phyloP scores from a whole-genome alignment of 2,797 vertebrate genomes.

The Gallinago stenura region DNA sequence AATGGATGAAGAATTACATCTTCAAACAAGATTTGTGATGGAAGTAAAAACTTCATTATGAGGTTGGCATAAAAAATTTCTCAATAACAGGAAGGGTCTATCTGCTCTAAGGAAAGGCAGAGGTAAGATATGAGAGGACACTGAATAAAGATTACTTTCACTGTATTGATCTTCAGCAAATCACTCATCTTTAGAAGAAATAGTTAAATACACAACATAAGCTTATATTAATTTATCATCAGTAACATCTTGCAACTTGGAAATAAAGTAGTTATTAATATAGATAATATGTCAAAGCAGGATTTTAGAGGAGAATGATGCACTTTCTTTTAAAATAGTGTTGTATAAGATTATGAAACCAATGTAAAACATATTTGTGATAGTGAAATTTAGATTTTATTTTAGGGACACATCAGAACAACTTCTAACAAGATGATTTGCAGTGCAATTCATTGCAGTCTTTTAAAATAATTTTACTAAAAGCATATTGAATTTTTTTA shows the following conservation, averaged over 20 bases:
- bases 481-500: no score
- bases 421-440: background rate
- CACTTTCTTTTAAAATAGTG: background rate
- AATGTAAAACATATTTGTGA: background rate
- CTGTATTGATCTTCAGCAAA: background rate
- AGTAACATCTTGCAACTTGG: background rate
- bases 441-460: no score
- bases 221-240: background rate
- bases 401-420: background rate
- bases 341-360: background rate
- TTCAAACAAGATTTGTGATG: background rate
- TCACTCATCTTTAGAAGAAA: slow-evolving; percentile 2
- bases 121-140: background rate
- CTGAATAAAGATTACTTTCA: background rate
- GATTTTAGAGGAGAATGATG: background rate
- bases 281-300: background rate
- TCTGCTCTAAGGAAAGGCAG: background rate
- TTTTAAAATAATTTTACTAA: no score
- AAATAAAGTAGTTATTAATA: background rate
- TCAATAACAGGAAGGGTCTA: background rate
- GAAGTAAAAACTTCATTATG: background rate
- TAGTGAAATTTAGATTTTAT: background rate
- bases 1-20: background rate
- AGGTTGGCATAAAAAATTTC: background rate
- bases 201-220: background rate